Conservation (phyloP, 2,888 invertebrate genomes). For the Erebia ligea region DNA sequence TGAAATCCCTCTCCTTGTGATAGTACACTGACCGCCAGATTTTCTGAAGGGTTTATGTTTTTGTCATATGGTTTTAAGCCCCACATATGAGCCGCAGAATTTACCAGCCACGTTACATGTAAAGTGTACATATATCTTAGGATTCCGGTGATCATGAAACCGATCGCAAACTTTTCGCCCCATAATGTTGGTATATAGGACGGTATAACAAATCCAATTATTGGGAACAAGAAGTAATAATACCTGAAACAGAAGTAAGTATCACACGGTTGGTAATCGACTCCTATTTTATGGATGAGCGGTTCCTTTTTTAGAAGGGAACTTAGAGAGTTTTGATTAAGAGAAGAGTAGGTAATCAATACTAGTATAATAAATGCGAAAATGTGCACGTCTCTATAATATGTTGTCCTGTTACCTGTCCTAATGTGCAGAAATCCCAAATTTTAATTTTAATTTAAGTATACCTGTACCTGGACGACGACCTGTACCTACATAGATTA, state of each 20-base stretch:
- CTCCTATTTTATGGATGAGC: too few relatives aligned
- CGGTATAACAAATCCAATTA: constrained; percentile 90
- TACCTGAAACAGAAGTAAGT: constrained; percentile 76
- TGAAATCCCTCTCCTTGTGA: constrained; percentile 96
- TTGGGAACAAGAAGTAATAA: constrained; percentile 88
- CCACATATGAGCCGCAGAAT: constrained; percentile 93
- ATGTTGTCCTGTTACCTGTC: too few relatives aligned
- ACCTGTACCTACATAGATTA: too few relatives aligned
- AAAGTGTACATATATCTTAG: constrained; percentile 90
- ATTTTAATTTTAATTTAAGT: too few relatives aligned
- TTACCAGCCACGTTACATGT: constrained; percentile 95
- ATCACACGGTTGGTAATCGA: too few relatives aligned
- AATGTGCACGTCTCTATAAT: too few relatives aligned
- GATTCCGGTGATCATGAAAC: constrained; percentile 86
- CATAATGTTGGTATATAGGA: constrained; percentile 89
- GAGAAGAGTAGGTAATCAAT: too few relatives aligned
- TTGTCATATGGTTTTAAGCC: constrained; percentile 89
- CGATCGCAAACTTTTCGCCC: constrained; percentile 87
- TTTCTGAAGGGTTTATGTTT: constrained; percentile 90
- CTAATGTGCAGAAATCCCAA: too few relatives aligned
- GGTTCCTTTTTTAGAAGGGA: too few relatives aligned
- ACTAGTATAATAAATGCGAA: too few relatives aligned
- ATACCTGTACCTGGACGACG: too few relatives aligned
- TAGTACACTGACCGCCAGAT: constrained; percentile 86
- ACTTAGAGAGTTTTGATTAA: too few relatives aligned